These are phyloP conservation scores for Orgyia antiqua DNA, from an alignment of 2,888 invertebrate species.

Conservation along the genomic window DNA sequence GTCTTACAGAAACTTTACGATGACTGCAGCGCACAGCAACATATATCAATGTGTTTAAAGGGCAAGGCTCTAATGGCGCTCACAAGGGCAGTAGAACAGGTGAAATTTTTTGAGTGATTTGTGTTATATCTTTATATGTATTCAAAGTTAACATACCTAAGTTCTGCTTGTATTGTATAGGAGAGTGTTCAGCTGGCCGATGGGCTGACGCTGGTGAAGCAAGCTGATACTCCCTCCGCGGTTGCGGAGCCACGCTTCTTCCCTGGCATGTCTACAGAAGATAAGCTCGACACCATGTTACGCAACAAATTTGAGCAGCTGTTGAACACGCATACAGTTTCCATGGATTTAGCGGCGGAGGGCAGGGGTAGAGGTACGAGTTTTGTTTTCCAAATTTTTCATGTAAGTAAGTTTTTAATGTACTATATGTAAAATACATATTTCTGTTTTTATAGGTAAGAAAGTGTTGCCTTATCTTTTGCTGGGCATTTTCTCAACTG, in stretches of 20 bases:
- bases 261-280: conserved; percentile 73
- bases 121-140: conserved; percentile 12
- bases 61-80: conserved; percentile 79
- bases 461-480: conserved; percentile 78
- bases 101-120: conserved; percentile 35
- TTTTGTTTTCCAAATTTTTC: not conserved
- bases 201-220: conserved; percentile 79
- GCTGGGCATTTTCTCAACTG: conserved; percentile 80
- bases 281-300: conserved; percentile 74
- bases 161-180: conserved; percentile 55
- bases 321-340: conserved; percentile 80
- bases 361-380: conserved; percentile 70
- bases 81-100: conserved; percentile 79
- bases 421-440: not conserved
- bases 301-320: conserved; percentile 77
- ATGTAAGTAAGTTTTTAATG: not conserved
- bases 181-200: conserved; percentile 80
- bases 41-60: conserved; percentile 79
- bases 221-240: conserved; percentile 72
- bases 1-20: conserved; percentile 80
- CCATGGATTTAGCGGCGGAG: conserved; percentile 78
- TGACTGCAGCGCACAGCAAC: conserved; percentile 79
- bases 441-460: conserved; percentile 55
- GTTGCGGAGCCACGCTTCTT: conserved; percentile 78
- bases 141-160: too few species aligned